These are phyloP conservation scores for Aldabrachelys gigantea DNA, from an alignment of 2,113 vertebrate species.

Conservation along the genomic window DNA sequence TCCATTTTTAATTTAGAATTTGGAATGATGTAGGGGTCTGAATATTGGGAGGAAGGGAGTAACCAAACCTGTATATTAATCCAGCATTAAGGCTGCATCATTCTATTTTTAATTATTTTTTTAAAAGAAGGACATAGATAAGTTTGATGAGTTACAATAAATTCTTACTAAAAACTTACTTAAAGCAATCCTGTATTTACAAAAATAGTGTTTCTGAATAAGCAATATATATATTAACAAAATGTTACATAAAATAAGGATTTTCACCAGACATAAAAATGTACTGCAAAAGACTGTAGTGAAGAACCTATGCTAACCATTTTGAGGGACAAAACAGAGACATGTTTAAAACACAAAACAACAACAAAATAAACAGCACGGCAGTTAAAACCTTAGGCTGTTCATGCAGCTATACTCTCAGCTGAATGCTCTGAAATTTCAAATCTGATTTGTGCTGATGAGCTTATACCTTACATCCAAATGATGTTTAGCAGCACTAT, in stretches of 20 bases:
- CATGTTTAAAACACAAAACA: not conserved
- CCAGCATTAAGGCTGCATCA: not conserved
- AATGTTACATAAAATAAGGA: not conserved
- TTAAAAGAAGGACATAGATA: not conserved
- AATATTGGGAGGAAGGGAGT: not conserved
- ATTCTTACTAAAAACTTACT: not conserved
- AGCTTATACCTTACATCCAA: not conserved
- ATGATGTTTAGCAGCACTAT: not conserved
- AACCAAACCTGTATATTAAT: not conserved
- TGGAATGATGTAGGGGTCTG: not conserved
- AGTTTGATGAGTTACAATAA: not conserved
- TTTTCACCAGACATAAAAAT: not conserved
- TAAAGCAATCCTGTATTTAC: not conserved
- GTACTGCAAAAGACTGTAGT: not conserved
- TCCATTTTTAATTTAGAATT: not conserved
- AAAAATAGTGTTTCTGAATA: not conserved
- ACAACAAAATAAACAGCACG: not conserved
- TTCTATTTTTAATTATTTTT: not conserved
- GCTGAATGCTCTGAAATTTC: not conserved
- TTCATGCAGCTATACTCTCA: not conserved
- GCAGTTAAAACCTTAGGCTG: not conserved
- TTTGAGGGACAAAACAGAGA: not conserved
- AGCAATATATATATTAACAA: not conserved
- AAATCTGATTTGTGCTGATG: not conserved
- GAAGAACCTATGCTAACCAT: not conserved